Evolutionary conservation across 2,888 invertebrate genomes (phyloP), one percentile per base, ranked within the genome.

Genomic region (Biston betularia): DNA sequence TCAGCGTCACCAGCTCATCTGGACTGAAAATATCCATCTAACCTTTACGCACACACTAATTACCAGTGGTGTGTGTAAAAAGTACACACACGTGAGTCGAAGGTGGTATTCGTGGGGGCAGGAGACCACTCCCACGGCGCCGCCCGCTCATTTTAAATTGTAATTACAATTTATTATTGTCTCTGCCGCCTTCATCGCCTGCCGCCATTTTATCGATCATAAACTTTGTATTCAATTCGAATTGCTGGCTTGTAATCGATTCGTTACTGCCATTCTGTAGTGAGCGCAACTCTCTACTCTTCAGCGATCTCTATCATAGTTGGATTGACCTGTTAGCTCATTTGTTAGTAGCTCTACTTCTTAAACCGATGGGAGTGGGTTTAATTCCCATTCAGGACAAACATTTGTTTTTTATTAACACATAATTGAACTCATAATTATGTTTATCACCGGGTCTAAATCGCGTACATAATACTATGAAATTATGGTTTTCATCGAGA

Each of bases 141-240:
- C 92, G 92, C 93, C 93, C 89, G 93, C 92, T 93, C 92, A 93
- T 93, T 93, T 93, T 92, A 93, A 93, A 93, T 92, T 93, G 93
- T 93, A 93, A 93, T 93, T 92, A 92, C 92, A 90, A 92, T 93
- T 92, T 92, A 93, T 93, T 93, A 92, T 92, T 93, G 93, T 93
- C 92, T 93, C 90, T 92, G 90, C 90, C 92, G 92, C 92, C 92
- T 92, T 91, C 91, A 83, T 80, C 84, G 83, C 78, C 80, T 77
- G 90, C 81, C 90, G 93, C 93, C 93, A 93, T 93, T 90, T 92
- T 92, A 92, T 89, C 88, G 90, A 89, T 84, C 85, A 84, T 56
- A 80, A 79, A 77, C 80, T 68, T 63, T 79, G 80, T 79, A 77
- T 82, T 83, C 77, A 77, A 81, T 75, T 75, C 49, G 58, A 56